Evolutionary conservation across 1,140 invertebrate species (phyloP).

Genomic region (Lethrus apterus): DNA sequence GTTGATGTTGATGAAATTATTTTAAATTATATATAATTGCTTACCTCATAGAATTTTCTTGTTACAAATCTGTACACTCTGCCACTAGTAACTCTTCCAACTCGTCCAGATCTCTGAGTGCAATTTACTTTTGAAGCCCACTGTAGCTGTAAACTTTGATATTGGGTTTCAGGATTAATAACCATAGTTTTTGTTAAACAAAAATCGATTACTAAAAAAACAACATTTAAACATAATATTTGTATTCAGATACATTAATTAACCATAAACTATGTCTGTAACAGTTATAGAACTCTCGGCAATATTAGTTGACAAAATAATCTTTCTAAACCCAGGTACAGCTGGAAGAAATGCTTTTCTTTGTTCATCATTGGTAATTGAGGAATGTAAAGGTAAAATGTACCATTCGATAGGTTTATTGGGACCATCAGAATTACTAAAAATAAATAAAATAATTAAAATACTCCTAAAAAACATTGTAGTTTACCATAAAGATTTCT

Average conservation of each 20-base stretch:
- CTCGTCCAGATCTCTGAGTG: conserved; percentile 81
- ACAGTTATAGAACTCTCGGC: conserved; percentile 97
- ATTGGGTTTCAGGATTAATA: conserved; percentile 69
- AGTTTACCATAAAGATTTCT: conserved; percentile 1
- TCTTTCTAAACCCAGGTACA: conserved; percentile 58
- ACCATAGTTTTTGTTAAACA: conserved; percentile 82
- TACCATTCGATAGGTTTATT: conserved; percentile 41
- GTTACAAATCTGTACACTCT: conserved; percentile 80
- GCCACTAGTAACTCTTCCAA: conserved; percentile 79
- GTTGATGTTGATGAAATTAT: no score
- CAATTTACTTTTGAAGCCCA: conserved; percentile 91
- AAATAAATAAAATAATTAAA: conserved; percentile 2
- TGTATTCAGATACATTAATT: conserved; percentile 8
- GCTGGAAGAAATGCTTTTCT: conserved; percentile 56
- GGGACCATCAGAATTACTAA: neutral
- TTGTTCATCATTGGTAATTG: conserved; percentile 62
- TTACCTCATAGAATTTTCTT: conserved; percentile 58
- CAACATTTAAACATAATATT: neutral
- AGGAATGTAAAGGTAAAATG: conserved; percentile 62
- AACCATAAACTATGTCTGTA: conserved; percentile 82
- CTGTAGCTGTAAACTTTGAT: conserved; percentile 64
- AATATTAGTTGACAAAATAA: conserved; percentile 93
- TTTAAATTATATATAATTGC: no score
- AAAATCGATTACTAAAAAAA: conserved; percentile 82
- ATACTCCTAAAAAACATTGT: neutral